phyloP scores from a whole-genome alignment of 2,113 vertebrate species.

The Rhinoderma darwinii region DNA sequence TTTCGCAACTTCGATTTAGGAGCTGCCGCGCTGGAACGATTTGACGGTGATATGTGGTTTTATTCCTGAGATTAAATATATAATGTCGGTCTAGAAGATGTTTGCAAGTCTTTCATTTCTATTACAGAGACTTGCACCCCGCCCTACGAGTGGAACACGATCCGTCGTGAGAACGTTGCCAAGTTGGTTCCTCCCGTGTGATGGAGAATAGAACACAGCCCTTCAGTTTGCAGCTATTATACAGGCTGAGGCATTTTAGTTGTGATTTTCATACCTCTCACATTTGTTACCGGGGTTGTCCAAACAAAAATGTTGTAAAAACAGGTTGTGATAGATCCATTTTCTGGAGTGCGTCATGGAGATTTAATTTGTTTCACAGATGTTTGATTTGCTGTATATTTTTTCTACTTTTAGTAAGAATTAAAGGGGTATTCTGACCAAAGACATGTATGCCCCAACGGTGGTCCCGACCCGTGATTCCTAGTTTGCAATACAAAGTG shows the following conservation, averaged over 20 bases:
- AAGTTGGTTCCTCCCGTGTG: conserved; percentile 12
- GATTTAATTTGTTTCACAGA: conserved; percentile 33
- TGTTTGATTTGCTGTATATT: not conserved
- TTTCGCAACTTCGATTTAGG: conserved; percentile 39
- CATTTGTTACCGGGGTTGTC: conserved; percentile 26
- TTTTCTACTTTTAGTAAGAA: too few species aligned
- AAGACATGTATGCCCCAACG: too few species aligned
- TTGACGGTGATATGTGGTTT: conserved; percentile 43
- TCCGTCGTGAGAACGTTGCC: not conserved
- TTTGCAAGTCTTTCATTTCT: conserved; percentile 17
- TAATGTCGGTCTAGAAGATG: conserved; percentile 33
- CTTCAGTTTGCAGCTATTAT: not conserved
- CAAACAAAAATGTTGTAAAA: conserved; percentile 39
- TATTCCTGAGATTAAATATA: conserved; percentile 42
- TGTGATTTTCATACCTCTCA: conserved; percentile 24
- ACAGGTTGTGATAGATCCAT: conserved; percentile 40
- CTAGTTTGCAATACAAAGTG: too few species aligned
- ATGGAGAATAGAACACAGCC: not conserved
- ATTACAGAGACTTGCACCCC: conserved; percentile 6
- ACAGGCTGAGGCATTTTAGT: not conserved
- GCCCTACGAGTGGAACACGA: not conserved
- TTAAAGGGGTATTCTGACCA: too few species aligned
- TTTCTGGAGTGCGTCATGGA: not conserved
- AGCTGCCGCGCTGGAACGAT: conserved; percentile 22
- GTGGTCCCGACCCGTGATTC: too few species aligned